Evolutionary conservation across 2,888 invertebrate species (phyloP), one percentile per base, ranked within the genome.

Genomic region (Diadegma fenestrale): DNA sequence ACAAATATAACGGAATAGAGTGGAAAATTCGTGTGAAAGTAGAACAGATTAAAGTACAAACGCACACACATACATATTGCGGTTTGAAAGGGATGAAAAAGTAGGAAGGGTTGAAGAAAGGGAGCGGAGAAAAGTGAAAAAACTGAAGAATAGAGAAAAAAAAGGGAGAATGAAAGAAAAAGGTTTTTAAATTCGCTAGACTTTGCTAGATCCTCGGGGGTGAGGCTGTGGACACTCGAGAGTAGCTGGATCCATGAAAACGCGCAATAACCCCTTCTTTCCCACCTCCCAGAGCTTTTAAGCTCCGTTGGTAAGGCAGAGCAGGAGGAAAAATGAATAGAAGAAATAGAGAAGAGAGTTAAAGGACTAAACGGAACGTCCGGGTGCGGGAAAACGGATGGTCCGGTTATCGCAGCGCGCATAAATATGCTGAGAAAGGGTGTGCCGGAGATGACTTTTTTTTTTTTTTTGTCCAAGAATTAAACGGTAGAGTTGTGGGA

Each of bases 321-420:
- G 26, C 43, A 17, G 80, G 33, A 19, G 54, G 45, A 69, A 69
- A 69, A 63, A 33, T 37, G 76, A 69, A 66, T 45, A 41, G n/a
- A 75, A 80, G 75, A 64, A 54, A 26, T 10, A 26, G 14, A 26
- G 26, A 12, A 58, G 58, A 51, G 37, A 72, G 41, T 76, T 76
- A 64, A 64, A 78, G 66, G 78, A 79, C 78, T 66, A 63, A 48
- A 63, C 14, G 22, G 26, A 41, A 37, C 33, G 30, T 26, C 33
- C 19, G 75, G 37, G 58, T 61, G 63, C 37, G 69, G 73, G 85
- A 75, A 41, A 82, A 79, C 76, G 84, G 87, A 88, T 89, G 89
- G 90, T 88, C 90, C 88, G 89, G 91, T 91, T 91, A 91, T 92
- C 91, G 91, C 87, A 87, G 87, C 68, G 76, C 89, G 88, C 89